Percentiles rank a stretch among this genome's conserved stretches.
Conservation (phyloP, 2,113 vertebrate species). For the Talpa occidentalis region DNA sequence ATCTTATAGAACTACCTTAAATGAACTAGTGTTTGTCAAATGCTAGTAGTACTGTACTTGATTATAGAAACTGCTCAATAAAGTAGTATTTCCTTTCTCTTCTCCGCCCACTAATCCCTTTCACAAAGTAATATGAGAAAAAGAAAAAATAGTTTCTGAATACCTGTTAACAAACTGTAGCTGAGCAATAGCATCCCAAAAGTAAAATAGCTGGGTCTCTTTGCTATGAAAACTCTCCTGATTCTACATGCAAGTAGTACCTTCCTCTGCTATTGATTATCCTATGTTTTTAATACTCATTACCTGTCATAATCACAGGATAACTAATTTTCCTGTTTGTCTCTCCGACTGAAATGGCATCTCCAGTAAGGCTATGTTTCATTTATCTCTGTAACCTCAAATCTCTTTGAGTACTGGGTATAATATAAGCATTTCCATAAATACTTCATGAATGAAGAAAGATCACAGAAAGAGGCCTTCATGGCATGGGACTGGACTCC, state of each 20-base stretch:
- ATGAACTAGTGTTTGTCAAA: conserved; percentile 38
- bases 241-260: background rate
- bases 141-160: background rate
- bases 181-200: background rate
- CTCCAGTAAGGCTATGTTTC: background rate
- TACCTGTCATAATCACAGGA: background rate
- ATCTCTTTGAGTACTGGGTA: background rate
- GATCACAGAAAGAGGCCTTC: background rate
- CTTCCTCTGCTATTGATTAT: background rate
- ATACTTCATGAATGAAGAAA: background rate
- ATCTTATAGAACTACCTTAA: conserved; percentile 18
- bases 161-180: background rate
- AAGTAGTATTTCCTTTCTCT: background rate
- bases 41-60: background rate
- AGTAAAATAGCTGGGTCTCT: background rate
- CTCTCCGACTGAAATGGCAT: background rate
- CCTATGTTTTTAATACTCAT: background rate
- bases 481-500: background rate
- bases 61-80: background rate
- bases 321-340: conserved; percentile 16
- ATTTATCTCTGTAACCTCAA: background rate
- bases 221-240: background rate
- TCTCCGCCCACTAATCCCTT: background rate
- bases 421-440: background rate
- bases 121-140: background rate